Conservation (phyloP, 2,113 vertebrate genomes). For the Megaceryle torquata region DNA sequence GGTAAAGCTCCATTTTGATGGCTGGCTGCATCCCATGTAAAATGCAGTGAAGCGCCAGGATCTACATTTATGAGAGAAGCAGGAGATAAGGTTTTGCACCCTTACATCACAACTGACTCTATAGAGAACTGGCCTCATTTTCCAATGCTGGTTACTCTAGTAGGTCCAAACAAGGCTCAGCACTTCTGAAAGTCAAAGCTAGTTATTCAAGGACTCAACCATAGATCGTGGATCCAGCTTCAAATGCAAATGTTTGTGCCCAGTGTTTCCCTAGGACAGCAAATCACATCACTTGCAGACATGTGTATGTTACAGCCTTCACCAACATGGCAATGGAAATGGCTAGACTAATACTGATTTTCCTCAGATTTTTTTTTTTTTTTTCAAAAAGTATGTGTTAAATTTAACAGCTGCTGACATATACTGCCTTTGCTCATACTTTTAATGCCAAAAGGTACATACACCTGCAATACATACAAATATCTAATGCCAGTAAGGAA, state of each 20-base stretch:
- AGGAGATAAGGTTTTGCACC: neutral
- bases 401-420: neutral
- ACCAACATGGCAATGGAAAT: neutral
- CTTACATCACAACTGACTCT: neutral
- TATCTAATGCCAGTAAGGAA: neutral
- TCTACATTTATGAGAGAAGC: neutral
- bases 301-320: neutral
- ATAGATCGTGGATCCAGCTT: neutral
- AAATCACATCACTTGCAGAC: neutral
- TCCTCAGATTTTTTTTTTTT: neutral
- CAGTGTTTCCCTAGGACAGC: neutral
- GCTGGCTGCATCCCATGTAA: neutral
- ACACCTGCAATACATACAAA: neutral
- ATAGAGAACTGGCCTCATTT: neutral
- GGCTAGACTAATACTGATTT: neutral
- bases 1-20: neutral
- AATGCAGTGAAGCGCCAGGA: neutral
- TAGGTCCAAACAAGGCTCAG: neutral
- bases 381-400: neutral
- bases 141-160: neutral
- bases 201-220: neutral
- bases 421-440: neutral
- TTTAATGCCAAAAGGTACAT: neutral
- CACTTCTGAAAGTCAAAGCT: neutral
- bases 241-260: neutral